Percentiles rank a stretch among this genome's conserved stretches.
Evolutionary conservation across 64 coral and sea anemone species (phyloP).

Genomic region (Catalaphyllia jardinei): DNA sequence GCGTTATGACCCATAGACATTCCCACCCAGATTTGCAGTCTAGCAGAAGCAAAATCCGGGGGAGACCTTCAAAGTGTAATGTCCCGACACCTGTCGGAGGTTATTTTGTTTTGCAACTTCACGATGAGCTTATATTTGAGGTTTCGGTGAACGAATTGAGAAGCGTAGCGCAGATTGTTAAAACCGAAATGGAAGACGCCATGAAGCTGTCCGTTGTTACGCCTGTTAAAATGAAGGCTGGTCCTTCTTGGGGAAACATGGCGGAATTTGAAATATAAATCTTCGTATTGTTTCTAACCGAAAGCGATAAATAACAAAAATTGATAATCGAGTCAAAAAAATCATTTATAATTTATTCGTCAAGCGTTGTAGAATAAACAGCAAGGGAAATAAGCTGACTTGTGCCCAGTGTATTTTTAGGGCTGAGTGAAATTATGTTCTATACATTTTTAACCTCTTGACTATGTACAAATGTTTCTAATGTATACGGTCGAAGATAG

Average conservation of each 20-base stretch:
- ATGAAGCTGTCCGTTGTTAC: slow-evolving; percentile 76
- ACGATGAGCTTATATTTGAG: slow-evolving; percentile 94
- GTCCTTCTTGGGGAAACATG: slow-evolving; percentile 93
- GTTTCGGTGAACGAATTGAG: slow-evolving; percentile 68
- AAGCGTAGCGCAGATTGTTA: slow-evolving; percentile 82
- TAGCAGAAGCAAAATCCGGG: slow-evolving; percentile 9
- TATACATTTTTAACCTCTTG: too few species aligned
- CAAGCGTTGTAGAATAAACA: too few species aligned
- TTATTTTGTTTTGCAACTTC: slow-evolving; percentile 92
- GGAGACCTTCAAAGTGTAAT: slow-evolving; percentile 24
- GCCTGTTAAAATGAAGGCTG: slow-evolving; percentile 95
- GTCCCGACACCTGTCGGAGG: slow-evolving; percentile 38
- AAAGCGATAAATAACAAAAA: neutral
- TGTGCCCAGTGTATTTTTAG: too few species aligned
- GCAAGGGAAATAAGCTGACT: too few species aligned
- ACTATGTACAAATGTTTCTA: too few species aligned
- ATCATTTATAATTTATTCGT: too few species aligned
- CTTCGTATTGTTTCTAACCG: neutral
- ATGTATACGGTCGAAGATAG: too few species aligned
- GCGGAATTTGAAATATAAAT: slow-evolving; percentile 70
- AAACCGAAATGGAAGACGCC: slow-evolving; percentile 86
- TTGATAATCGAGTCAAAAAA: too few species aligned
- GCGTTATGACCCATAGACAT: slow-evolving; percentile 52
- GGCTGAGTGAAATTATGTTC: too few species aligned
- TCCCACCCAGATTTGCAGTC: neutral